Evolutionary conservation across 2,113 vertebrate species (phyloP).

Genomic region (Nanorana parkeri): DNA sequence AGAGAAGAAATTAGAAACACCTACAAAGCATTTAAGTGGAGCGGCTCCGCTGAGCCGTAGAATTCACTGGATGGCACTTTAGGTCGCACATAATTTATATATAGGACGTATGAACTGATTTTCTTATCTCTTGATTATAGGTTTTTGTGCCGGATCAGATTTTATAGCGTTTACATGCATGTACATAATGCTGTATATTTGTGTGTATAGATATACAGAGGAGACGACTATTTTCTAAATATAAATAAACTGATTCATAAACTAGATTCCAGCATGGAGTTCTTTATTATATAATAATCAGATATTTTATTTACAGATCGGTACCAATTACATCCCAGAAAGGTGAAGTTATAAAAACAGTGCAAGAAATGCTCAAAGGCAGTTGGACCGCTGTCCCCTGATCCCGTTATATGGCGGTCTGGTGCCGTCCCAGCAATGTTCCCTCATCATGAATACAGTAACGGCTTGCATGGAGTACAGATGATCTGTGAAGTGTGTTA

Average conservation of each 20-base stretch:
- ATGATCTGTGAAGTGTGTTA: too few species aligned
- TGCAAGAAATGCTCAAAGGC: not conserved
- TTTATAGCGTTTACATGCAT: not conserved
- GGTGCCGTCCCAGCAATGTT: too few species aligned
- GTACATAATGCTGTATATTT: conserved; percentile 34
- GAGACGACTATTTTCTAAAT: conserved; percentile 34
- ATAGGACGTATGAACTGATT: conserved; percentile 1
- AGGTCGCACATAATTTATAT: conserved; percentile 31
- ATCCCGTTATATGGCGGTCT: not conserved
- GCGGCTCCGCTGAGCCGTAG: not conserved
- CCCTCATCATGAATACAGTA: too few species aligned
- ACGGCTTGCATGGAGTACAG: too few species aligned
- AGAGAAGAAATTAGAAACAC: not conserved
- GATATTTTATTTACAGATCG: conserved; percentile 18
- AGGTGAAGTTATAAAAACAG: conserved; percentile 1
- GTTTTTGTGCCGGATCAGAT: not conserved
- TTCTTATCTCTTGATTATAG: not conserved
- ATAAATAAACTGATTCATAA: conserved; percentile 36
- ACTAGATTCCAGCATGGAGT: too few species aligned
- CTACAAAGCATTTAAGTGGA: not conserved
- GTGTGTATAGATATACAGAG: conserved; percentile 9
- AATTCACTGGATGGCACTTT: conserved; percentile 36
- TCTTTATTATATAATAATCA: not conserved
- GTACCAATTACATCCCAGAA: not conserved
- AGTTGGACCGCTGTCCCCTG: not conserved